These are phyloP conservation scores for Toxotes chatareus DNA, from an alignment of 2,113 vertebrate species.

Conservation along the genomic window DNA sequence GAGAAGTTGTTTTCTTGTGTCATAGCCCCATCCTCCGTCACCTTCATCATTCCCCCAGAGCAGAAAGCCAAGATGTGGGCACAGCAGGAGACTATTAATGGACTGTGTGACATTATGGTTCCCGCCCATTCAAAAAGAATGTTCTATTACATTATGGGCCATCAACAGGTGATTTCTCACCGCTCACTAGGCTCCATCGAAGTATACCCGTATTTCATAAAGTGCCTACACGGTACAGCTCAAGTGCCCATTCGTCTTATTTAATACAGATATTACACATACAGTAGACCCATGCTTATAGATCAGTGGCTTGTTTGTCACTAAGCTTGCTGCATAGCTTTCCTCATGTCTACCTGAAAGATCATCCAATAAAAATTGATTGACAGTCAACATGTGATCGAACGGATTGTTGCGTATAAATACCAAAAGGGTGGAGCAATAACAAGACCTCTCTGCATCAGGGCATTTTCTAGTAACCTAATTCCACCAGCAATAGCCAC, in stretches of 20 bases:
- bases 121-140: conserved; percentile 72
- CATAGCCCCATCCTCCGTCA: conserved; percentile 72
- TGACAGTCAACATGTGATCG: conserved; percentile 31
- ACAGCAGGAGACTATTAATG: conserved; percentile 79
- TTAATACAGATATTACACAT: conserved; percentile 65
- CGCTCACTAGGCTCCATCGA: conserved; percentile 48
- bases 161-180: conserved; percentile 79
- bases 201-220: conserved; percentile 64
- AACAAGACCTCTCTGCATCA: conserved; percentile 5
- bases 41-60: conserved; percentile 74
- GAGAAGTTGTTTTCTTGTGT: conserved; percentile 76
- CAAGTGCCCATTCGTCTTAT: conserved; percentile 67
- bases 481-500: conserved; percentile 15
- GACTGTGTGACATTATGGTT: conserved; percentile 70
- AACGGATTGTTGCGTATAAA: conserved; percentile 7
- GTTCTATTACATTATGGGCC: conserved; percentile 70
- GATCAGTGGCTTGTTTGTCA: conserved; percentile 63
- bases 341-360: conserved; percentile 23
- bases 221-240: conserved; percentile 50
- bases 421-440: background rate
- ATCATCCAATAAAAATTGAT: conserved; percentile 47
- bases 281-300: conserved; percentile 40
- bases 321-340: background rate
- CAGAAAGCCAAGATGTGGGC: conserved; percentile 54
- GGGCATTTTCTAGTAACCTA: background rate